phyloP scores from a whole-genome alignment of 1,140 invertebrate genomes.

The Drosophila nannoptera region DNA sequence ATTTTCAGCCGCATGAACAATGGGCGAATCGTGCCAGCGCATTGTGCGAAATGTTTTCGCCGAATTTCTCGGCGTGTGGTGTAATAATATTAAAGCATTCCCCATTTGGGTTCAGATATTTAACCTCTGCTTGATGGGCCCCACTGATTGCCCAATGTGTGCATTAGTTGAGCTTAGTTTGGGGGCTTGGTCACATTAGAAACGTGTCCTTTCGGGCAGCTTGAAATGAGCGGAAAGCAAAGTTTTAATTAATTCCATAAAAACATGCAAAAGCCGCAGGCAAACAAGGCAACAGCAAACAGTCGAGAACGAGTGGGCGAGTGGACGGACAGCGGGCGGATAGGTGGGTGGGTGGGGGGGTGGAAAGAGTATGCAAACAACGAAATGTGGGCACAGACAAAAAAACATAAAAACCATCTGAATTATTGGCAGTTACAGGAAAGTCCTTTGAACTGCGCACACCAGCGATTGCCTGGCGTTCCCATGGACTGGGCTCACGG shows the following conservation, averaged over 20 bases:
- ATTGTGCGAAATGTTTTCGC: too few species aligned
- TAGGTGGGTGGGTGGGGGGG: slow-evolving; percentile 7
- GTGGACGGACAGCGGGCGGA: slow-evolving; percentile 13
- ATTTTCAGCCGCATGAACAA: too few species aligned
- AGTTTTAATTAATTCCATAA: slow-evolving; percentile 77
- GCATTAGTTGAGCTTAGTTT: slow-evolving; percentile 32
- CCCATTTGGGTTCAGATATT: not conserved
- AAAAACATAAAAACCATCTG: slow-evolving; percentile 53
- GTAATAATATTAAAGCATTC: too few species aligned
- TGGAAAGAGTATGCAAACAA: slow-evolving; percentile 26
- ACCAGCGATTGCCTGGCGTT: slow-evolving; percentile 16
- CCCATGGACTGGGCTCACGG: slow-evolving; percentile 1
- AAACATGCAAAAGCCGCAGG: slow-evolving; percentile 69
- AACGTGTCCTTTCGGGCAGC: slow-evolving; percentile 22
- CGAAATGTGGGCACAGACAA: slow-evolving; percentile 39
- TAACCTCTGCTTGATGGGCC: not conserved
- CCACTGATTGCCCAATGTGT: not conserved
- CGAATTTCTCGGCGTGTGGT: too few species aligned
- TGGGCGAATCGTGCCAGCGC: too few species aligned
- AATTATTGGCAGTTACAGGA: slow-evolving; percentile 65
- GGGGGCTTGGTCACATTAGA: slow-evolving; percentile 32
- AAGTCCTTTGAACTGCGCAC: slow-evolving; percentile 60
- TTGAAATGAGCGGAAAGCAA: slow-evolving; percentile 53
- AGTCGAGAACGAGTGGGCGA: slow-evolving; percentile 14
- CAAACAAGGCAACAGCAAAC: slow-evolving; percentile 58